Percentiles rank a stretch among this genome's conserved stretches.
Conservation (phyloP, 2,113 vertebrate genomes). For the Galemys pyrenaicus region DNA sequence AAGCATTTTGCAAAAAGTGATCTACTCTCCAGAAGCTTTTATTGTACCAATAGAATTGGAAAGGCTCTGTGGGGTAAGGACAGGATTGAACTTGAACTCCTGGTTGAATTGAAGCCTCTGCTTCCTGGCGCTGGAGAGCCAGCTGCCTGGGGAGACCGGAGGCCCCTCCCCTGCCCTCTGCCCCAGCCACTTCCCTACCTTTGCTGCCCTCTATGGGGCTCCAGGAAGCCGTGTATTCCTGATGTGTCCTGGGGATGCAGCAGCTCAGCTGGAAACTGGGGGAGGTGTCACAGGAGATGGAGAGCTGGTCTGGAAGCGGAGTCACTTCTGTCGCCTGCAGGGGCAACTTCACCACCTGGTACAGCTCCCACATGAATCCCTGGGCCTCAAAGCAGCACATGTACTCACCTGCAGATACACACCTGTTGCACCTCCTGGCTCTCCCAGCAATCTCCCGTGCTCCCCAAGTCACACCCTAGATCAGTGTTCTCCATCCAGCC, state of each 20-base stretch:
- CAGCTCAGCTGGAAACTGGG: conserved; percentile 70
- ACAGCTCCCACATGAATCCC: conserved; percentile 41
- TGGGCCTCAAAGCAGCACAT: conserved; percentile 61
- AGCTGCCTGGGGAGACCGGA: not conserved
- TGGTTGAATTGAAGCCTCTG: not conserved
- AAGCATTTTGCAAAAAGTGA: not conserved
- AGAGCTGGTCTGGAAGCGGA: conserved; percentile 48
- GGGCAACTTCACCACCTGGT: conserved; percentile 46
- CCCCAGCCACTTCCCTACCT: not conserved
- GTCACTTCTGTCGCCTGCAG: conserved; percentile 56
- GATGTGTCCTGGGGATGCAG: conserved; percentile 58
- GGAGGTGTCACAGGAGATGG: conserved; percentile 52
- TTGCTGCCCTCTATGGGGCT: conserved; percentile 22
- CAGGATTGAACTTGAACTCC: not conserved
- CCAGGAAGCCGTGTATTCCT: conserved; percentile 66
- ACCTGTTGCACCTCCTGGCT: not conserved
- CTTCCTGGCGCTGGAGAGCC: not conserved
- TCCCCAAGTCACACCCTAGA: not conserved
- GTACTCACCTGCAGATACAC: conserved; percentile 74
- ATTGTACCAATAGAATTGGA: not conserved
- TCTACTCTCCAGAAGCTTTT: not conserved
- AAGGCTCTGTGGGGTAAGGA: not conserved
- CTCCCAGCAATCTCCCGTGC: not conserved
- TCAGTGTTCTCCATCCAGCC: not conserved
- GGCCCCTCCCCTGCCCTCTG: too few relatives aligned